Base-by-base conservation (phyloP, 2,888 invertebrate species). In the Synanthedon vespiformis region DNA sequence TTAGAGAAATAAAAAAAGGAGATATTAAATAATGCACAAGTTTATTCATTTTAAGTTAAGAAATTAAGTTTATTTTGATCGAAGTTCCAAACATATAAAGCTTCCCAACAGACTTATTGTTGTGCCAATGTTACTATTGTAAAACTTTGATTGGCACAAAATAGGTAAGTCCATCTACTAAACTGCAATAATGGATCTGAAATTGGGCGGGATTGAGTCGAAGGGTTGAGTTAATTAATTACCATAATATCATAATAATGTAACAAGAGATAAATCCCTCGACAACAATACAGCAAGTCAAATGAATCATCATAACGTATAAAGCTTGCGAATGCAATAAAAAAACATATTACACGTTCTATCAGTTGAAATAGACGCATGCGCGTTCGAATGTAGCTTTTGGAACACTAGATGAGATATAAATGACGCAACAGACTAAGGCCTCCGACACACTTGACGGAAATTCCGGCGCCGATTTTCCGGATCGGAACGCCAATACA, bases 231-330 rank as follows among this genome's bases (percentile, higher is more conserved):
- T 34, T 34, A 10, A 34, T 10, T 34, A 34, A 34, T 34, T 34
- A 34, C 66, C n/a, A n/a, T n/a, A 68, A 70, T 60, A 69, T 67
- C 57, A 67, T 56, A 54, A 61, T 68, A 65, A 67, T 62, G 59
- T 5, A 11, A 47, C 34, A 34, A 34, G 57, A 57, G 63, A 60
- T 54, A 58, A 73, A 80, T 65, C 82, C 82, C 70, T 78, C 79
- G 81, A 80, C 81, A 80, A 74, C 80, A 73, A 62, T 52, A 66
- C 70, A 78, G 81, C 86, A 86, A 86, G 86, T 86, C 86, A 86
- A 86, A 86, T 86, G 86, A 86, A 86, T 84, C 75, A 74, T 77
- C 71, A 70, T 73, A 66, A 74, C 68, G 78, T 58, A 58, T 58
- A 65, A 68, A 67, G 65, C 68, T 61, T 56, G 54, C 64, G 22